These are phyloP conservation scores for Eulemur rufifrons DNA, from an alignment of 2,113 vertebrate genomes.

Conservation along the genomic window DNA sequence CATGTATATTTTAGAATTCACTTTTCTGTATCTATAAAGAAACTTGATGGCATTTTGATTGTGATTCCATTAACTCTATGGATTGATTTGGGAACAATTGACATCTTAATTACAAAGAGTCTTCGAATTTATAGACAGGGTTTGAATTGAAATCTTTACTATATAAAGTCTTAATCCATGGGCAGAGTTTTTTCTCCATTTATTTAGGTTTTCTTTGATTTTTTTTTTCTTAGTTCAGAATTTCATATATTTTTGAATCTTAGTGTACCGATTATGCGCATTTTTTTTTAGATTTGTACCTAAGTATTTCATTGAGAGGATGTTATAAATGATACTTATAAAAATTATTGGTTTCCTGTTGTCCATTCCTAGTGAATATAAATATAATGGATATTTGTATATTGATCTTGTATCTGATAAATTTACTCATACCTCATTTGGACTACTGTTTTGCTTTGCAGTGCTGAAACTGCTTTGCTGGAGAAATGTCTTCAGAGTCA, in stretches of 20 bases:
- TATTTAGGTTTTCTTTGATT: not conserved
- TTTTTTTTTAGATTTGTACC: not conserved
- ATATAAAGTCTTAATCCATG: not conserved
- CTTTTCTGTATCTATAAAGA: not conserved
- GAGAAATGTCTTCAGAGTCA: slow-evolving; percentile 63
- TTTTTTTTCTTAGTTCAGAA: not conserved
- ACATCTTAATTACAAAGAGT: not conserved
- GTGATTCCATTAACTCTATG: not conserved
- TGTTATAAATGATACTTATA: not conserved
- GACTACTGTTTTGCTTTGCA: slow-evolving; percentile 72
- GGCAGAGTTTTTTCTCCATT: not conserved
- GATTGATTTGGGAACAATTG: not conserved
- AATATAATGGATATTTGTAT: not conserved
- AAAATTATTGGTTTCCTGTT: not conserved
- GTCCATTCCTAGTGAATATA: not conserved
- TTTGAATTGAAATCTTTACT: not conserved
- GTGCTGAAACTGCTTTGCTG: slow-evolving; percentile 24
- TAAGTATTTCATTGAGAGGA: not conserved
- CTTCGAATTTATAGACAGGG: not conserved
- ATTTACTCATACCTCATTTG: not conserved
- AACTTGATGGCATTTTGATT: not conserved
- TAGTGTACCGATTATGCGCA: not conserved
- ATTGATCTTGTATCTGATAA: not conserved
- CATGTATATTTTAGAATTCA: not conserved
- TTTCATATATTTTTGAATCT: not conserved